Conservation (phyloP, 2,888 invertebrate species). For the Helicoverpa assulta region DNA sequence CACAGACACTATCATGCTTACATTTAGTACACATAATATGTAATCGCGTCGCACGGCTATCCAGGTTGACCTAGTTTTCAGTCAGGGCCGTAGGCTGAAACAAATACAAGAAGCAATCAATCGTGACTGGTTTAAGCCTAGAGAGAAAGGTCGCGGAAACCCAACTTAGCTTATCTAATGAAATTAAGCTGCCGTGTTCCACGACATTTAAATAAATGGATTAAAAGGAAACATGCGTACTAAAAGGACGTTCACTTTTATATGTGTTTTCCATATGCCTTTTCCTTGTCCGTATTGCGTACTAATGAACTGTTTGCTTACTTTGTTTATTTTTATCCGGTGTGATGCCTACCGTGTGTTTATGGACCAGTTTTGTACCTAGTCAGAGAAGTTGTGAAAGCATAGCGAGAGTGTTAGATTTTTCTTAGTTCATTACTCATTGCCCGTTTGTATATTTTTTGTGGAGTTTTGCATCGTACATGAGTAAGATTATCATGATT, state of each 20-base stretch:
- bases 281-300: constrained; percentile 31
- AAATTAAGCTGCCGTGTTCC: constrained; percentile 27
- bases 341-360: constrained; percentile 14
- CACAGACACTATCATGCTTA: constrained; percentile 12
- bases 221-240: constrained; percentile 16
- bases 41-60: constrained; percentile 19
- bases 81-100: constrained; percentile 40
- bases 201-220: constrained; percentile 45
- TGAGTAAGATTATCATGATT: too few species aligned
- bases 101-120: constrained; percentile 44
- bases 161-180: constrained; percentile 10
- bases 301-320: constrained; percentile 15
- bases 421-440: constrained; percentile 19
- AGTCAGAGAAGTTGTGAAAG: constrained; percentile 40
- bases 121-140: constrained; percentile 15
- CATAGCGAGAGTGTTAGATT: constrained; percentile 30
- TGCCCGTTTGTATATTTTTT: constrained; percentile 2
- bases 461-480: neutral
- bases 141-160: constrained; percentile 33
- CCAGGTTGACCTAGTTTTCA: constrained; percentile 43
- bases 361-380: constrained; percentile 18
- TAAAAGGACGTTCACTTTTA: constrained; percentile 22
- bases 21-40: constrained; percentile 26
- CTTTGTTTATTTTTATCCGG: constrained; percentile 27
- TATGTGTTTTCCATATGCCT: constrained; percentile 19